Base-by-base conservation (phyloP, 1,140 invertebrate genomes). In the Orchesella cincta region DNA sequence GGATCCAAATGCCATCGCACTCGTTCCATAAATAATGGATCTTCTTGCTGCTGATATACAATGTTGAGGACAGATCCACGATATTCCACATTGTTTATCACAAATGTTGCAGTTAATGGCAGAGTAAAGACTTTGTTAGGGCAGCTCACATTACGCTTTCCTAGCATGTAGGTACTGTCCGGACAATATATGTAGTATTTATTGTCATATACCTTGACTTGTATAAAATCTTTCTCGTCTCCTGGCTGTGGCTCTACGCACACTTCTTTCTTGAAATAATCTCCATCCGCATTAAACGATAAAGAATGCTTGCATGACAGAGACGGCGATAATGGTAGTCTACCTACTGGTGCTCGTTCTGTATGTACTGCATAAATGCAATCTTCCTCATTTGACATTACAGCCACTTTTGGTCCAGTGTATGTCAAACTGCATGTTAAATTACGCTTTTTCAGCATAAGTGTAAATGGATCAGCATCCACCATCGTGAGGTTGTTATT, bases 401-500 rank as follows among this genome's bases (percentile, higher is more conserved):
- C 70, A 12, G 74, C 73, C 8, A 33, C 28, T 34, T 33, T 16
- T n/a, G 79, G 79, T 14, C 79, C 79, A 23, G 20, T 36, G 34
- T 80, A 80, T 20, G 52, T 76, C 0, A 73, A 28, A 20, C 1
- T 57, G 52, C 79, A 80, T 35, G 79, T 80, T 33, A 35, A 0
- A 29, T 75, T 78, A 23, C 26, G 14, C 29, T 73, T 77, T 52
- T 70, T 1, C 8, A 73, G 1, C 31, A 77, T 72, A 26, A 80
- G 36, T 1, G 28, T 20, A 62, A 78, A 80, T n/a, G 76, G 29
- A 29, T 80, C 79, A 28, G 79, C 79, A 46, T 78, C 62, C 12
- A 80, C 34, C 16, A 78, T 14, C 20, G n/a, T 26, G 12, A 80
- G 67, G 1, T 74, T 62, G 1, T 46, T 35, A 31, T 62, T 78